Evolutionary conservation across 2,888 invertebrate genomes (phyloP).

Genomic region (Oligia fasciuncula): DNA sequence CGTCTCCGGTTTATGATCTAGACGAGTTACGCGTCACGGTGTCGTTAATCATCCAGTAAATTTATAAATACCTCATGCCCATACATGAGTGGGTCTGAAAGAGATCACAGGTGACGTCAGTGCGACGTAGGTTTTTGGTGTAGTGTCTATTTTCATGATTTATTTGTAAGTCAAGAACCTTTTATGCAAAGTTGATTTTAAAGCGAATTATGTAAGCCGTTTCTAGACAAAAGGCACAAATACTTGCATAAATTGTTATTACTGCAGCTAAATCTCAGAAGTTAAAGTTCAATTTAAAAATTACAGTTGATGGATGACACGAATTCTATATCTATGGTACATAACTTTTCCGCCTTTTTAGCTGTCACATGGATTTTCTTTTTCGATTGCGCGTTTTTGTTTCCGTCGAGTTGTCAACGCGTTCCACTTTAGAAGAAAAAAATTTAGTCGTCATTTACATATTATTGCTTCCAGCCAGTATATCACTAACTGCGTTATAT

Average conservation of each 20-base stretch:
- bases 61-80: conserved; percentile 64
- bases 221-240: not conserved
- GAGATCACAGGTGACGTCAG: conserved; percentile 43
- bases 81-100: conserved; percentile 41
- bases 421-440: conserved; percentile 71
- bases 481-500: conserved; percentile 68
- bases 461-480: conserved; percentile 68
- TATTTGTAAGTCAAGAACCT: conserved; percentile 12
- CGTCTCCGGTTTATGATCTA: conserved; percentile 60
- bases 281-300: not conserved
- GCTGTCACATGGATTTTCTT: conserved; percentile 44
- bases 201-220: not conserved
- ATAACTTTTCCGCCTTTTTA: conserved; percentile 30
- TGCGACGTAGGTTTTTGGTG: not conserved
- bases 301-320: not conserved
- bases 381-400: conserved; percentile 48
- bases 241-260: not conserved
- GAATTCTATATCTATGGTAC: conserved; percentile 22
- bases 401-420: conserved; percentile 52
- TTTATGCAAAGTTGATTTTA: conserved; percentile 1
- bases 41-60: conserved; percentile 62
- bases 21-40: conserved; percentile 57
- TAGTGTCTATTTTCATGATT: conserved; percentile 26
- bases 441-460: conserved; percentile 68
- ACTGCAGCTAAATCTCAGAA: not conserved